phyloP scores from a whole-genome alignment of 2,888 invertebrate genomes.

The Megamerina dolium region DNA sequence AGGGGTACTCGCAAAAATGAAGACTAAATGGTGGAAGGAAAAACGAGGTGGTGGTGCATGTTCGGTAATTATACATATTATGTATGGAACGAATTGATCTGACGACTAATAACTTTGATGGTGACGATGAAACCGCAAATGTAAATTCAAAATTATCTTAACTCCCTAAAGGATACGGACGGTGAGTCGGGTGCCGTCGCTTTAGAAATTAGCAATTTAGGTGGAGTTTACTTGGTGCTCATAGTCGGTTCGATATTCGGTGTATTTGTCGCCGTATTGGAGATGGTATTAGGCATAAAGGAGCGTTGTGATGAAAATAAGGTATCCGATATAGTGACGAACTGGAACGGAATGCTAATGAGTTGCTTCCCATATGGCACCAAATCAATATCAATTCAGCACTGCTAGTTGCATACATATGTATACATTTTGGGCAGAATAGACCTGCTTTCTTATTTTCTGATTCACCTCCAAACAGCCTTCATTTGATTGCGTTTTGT shows the following conservation, averaged over 20 bases:
- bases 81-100: too few species aligned
- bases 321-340: conserved; percentile 28
- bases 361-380: too few species aligned
- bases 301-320: conserved; percentile 41
- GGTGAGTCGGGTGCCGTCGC: conserved; percentile 47
- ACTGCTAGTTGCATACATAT: too few species aligned
- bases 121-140: background rate
- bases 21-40: conserved; percentile 88
- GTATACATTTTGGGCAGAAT: too few species aligned
- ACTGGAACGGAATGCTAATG: too few species aligned
- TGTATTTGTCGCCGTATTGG: conserved; percentile 41
- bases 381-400: too few species aligned
- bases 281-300: conserved; percentile 44
- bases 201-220: conserved; percentile 61
- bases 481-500: too few species aligned
- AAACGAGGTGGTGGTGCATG: conserved; percentile 70
- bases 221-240: conserved; percentile 61
- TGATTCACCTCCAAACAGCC: too few species aligned
- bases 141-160: background rate
- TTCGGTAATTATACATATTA: conserved; percentile 51
- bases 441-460: too few species aligned
- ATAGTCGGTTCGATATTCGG: conserved; percentile 50
- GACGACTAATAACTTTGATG: too few species aligned
- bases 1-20: conserved; percentile 69
- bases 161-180: conserved; percentile 31